Percentiles rank a stretch among this genome's conserved stretches.
Evolutionary conservation across 1,140 invertebrate genomes (phyloP).

Genomic region (Pogonomyrmex barbatus): DNA sequence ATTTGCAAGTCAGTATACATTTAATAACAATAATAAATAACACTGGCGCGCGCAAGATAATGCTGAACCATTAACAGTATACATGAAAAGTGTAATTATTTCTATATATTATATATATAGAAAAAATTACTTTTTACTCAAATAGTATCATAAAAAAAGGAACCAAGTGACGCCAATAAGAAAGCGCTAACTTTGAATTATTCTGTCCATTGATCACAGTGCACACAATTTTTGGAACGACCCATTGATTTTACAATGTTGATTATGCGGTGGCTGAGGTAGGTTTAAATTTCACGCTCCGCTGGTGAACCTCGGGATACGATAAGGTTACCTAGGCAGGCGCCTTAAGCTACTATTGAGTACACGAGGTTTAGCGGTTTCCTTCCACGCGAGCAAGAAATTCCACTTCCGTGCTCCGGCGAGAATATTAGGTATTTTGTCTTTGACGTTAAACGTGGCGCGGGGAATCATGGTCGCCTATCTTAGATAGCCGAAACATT

Average conservation of each 20-base stretch:
- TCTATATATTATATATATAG: background rate
- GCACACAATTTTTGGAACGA: conserved; percentile 47
- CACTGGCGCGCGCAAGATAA: background rate
- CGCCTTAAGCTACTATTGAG: conserved; percentile 72
- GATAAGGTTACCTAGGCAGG: conserved; percentile 67
- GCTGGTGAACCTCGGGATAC: conserved; percentile 43
- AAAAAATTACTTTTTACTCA: background rate
- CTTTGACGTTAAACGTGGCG: conserved; percentile 45
- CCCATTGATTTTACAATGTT: conserved; percentile 73
- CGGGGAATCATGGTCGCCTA: conserved; percentile 35
- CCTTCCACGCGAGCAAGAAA: conserved; percentile 72
- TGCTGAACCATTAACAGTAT: background rate
- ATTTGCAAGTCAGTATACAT: background rate
- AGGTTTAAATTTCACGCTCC: conserved; percentile 75
- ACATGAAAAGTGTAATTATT: background rate
- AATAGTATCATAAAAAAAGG: background rate
- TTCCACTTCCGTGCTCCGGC: conserved; percentile 62
- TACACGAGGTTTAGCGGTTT: conserved; percentile 73
- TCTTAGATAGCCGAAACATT: conserved; percentile 39
- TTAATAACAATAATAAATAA: background rate
- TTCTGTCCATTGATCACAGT: conserved; percentile 55
- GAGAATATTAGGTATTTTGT: conserved; percentile 73
- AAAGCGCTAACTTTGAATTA: conserved; percentile 28
- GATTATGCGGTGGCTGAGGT: conserved; percentile 67
- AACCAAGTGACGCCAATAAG: background rate